Evolutionary conservation across 2,113 vertebrate genomes (phyloP), one percentile per base, ranked within the genome.

Genomic region (Casuarius casuarius): DNA sequence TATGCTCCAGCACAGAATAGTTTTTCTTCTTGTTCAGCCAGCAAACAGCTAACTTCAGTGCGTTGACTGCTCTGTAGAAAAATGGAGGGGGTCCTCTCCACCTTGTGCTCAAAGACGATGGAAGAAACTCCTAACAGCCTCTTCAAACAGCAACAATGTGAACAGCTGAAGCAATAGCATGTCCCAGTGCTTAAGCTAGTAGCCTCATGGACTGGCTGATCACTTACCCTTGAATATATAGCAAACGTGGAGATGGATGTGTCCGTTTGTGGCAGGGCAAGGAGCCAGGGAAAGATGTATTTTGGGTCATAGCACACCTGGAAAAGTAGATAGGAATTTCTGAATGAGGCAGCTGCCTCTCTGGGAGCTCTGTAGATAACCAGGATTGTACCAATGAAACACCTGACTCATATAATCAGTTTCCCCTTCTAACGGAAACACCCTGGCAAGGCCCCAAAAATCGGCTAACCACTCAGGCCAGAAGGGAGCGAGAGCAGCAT

Each of bases 181-280:
- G 48, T 62, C n/a, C 35, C 33, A 67, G n/a, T 71, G 52, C 65
- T 82, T 14, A 4, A 11, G 20, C 75, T 46, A 12, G 26, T 15
- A 22, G 26, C 48, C 46, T 49, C 26, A 2, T 25, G 61, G 52
- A 22, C 9, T 1, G 1, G 65, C 66, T 6, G 61, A 3, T 58
- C 7, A 1, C 1, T n/a, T 25, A 3, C 14, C 6, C 29, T n/a
- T 12, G 29, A 38, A 28, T 3, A 19, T 3, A 9, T 5, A 12
- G 62, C n/a, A 33, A 54, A n/a, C 26, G 3, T 2, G 2, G 26
- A 19, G 52, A 5, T 0, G 1, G 8, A 5, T 1, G 10, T 13
- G 49, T 44, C 44, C 56, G 3, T 29, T 5, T 18, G 46, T 33
- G 80, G 42, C 20, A 13, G 33, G 66, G 68, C 63, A 67, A 68